Conservation (phyloP, 2,113 vertebrate genomes). For the Scalopus aquaticus region DNA sequence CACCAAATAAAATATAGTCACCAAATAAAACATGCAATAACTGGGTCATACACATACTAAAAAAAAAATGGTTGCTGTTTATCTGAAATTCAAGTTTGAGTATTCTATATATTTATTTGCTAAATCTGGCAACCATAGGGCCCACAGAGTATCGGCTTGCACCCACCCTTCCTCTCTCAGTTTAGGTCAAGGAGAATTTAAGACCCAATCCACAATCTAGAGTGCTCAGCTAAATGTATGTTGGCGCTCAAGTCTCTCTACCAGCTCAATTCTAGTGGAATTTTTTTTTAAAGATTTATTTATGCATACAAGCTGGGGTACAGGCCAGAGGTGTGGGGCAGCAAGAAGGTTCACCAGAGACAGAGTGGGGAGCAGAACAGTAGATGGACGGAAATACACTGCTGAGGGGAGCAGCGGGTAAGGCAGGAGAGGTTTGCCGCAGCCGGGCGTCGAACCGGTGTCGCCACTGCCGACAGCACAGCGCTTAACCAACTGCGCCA, state of each 20-base stretch:
- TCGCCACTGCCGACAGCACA: no score
- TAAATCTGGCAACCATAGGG: neutral
- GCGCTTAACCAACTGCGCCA: no score
- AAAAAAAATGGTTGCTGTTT: neutral
- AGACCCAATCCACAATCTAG: neutral
- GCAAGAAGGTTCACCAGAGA: no score
- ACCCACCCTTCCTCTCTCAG: neutral
- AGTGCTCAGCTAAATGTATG: neutral
- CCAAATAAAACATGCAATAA: neutral
- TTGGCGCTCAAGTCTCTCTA: neutral
- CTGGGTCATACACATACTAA: neutral
- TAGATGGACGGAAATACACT: no score
- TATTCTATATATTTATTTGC: neutral
- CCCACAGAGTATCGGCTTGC: neutral
- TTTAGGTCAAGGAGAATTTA: slow-evolving; percentile 24
- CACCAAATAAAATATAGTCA: neutral
- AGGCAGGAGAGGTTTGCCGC: no score
- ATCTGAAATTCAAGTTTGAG: neutral
- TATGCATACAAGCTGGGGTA: no score
- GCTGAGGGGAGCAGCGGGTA: no score
- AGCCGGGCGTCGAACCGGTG: no score
- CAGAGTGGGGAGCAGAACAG: no score
- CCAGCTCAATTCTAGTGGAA: neutral
- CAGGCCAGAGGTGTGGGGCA: no score
- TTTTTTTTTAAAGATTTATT: no score